Percentiles rank a stretch among this genome's conserved stretches.
These are phyloP conservation scores for Istiophorus platypterus DNA, from an alignment of 2,113 vertebrate genomes.

Conservation along the genomic window DNA sequence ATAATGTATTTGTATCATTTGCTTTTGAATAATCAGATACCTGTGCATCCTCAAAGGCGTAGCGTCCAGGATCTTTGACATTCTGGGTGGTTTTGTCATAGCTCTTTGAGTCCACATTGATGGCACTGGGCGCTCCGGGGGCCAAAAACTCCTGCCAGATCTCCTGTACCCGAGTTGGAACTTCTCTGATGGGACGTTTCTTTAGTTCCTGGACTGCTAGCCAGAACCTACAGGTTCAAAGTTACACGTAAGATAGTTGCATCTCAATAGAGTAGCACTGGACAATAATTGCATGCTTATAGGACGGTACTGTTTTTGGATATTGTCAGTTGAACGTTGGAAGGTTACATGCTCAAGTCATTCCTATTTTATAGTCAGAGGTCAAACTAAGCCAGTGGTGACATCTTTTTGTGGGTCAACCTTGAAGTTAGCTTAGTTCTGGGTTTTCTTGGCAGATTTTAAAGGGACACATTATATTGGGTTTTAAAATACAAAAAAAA, in stretches of 20 bases:
- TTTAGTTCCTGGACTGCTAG: slow-evolving; percentile 96
- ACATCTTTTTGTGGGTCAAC: not conserved
- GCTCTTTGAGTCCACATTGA: slow-evolving; percentile 98
- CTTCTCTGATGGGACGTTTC: slow-evolving; percentile 94
- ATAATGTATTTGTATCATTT: not conserved
- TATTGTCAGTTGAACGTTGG: not conserved
- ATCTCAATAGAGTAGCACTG: not conserved
- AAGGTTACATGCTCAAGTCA: not conserved
- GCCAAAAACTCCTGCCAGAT: slow-evolving; percentile 98
- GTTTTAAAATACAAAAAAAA: not conserved
- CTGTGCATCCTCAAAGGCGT: slow-evolving; percentile 97
- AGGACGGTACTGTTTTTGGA: not conserved
- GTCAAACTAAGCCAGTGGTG: not conserved
- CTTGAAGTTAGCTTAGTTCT: not conserved
- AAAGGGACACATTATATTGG: not conserved
- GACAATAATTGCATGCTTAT: too few relatives aligned
- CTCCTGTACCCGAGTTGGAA: slow-evolving; percentile 93
- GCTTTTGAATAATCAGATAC: slow-evolving; percentile 68
- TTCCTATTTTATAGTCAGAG: not conserved
- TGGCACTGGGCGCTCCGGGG: slow-evolving; percentile 95
- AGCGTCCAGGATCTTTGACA: slow-evolving; percentile 95
- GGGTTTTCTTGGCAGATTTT: not conserved
- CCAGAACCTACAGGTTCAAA: slow-evolving; percentile 89
- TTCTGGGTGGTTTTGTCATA: slow-evolving; percentile 98
- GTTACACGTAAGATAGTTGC: not conserved